Evolutionary conservation across 2,797 vertebrate species (phyloP).

Genomic region (Catamblyrhynchus diadema): DNA sequence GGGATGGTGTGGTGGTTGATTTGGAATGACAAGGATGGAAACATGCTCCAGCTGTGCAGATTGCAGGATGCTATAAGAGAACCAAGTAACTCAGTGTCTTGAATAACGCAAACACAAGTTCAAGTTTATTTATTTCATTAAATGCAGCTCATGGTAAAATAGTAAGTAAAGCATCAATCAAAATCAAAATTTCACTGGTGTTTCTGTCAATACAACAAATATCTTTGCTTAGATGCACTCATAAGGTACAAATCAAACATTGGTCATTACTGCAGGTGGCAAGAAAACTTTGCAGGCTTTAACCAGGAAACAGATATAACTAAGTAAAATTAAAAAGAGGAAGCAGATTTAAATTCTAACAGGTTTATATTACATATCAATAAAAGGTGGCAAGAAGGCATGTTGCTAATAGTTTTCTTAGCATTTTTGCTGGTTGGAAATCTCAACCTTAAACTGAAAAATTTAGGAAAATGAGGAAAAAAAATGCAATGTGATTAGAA

Average conservation of each 20-base stretch:
- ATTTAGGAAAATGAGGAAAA: not conserved
- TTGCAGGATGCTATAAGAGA: not conserved
- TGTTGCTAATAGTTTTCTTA: not conserved
- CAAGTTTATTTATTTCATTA: not conserved
- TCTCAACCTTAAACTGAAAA: not conserved
- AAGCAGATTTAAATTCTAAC: not conserved
- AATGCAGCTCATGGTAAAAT: not conserved
- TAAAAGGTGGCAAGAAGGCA: not conserved
- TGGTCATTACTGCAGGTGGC: not conserved
- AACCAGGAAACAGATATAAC: not conserved
- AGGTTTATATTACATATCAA: not conserved
- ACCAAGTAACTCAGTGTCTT: not conserved
- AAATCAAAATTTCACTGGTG: not conserved
- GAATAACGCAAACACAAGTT: not conserved
- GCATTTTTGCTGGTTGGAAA: not conserved
- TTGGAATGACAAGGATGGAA: not conserved
- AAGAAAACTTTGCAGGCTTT: not conserved
- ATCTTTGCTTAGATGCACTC: not conserved
- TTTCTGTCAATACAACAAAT: not conserved
- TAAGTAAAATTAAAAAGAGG: not conserved
- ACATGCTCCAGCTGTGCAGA: not conserved
- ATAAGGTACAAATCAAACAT: not conserved
- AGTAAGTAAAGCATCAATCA: not conserved
- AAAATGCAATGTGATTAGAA: not conserved
- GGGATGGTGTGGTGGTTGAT: not conserved